phyloP scores from a whole-genome alignment of 2,888 invertebrate species.

The Branchinecta sandiegonensis region DNA sequence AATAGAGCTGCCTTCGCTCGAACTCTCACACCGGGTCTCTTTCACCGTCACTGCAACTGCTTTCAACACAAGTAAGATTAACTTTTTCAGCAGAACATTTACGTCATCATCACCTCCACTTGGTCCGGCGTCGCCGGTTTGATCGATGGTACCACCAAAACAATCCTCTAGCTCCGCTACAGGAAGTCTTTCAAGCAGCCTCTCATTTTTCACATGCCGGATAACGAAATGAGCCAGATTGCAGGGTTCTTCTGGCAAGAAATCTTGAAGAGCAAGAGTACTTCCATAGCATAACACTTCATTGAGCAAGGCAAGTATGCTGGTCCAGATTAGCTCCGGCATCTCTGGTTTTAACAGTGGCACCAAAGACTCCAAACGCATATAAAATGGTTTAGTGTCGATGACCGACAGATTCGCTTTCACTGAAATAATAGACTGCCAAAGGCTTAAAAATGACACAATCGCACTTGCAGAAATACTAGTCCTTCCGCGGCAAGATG shows the following conservation, averaged over 20 bases:
- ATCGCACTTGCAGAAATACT: slow-evolving; percentile 31
- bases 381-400: slow-evolving; percentile 75
- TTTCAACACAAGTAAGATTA: slow-evolving; percentile 70
- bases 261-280: slow-evolving; percentile 71
- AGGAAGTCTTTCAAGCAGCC: slow-evolving; percentile 47
- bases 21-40: slow-evolving; percentile 69
- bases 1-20: slow-evolving; percentile 59
- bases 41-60: slow-evolving; percentile 78
- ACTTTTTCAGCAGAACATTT: slow-evolving; percentile 65
- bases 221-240: slow-evolving; percentile 70
- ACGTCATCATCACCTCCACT: slow-evolving; percentile 39
- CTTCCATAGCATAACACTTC: slow-evolving; percentile 83
- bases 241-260: slow-evolving; percentile 74
- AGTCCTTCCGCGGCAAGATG: slow-evolving; percentile 34
- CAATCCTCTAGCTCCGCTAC: slow-evolving; percentile 37
- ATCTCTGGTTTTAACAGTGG: slow-evolving; percentile 45
- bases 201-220: slow-evolving; percentile 67
- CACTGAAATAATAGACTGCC: slow-evolving; percentile 80
- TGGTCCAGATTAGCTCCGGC: slow-evolving; percentile 69
- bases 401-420: slow-evolving; percentile 77
- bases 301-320: slow-evolving; percentile 67
- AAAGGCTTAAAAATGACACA: slow-evolving; percentile 64
- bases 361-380: slow-evolving; percentile 64
- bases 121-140: slow-evolving; percentile 27
- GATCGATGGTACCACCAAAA: slow-evolving; percentile 37